Conservation (phyloP, 2,888 invertebrate species). For the Psylliodes chrysocephalus region DNA sequence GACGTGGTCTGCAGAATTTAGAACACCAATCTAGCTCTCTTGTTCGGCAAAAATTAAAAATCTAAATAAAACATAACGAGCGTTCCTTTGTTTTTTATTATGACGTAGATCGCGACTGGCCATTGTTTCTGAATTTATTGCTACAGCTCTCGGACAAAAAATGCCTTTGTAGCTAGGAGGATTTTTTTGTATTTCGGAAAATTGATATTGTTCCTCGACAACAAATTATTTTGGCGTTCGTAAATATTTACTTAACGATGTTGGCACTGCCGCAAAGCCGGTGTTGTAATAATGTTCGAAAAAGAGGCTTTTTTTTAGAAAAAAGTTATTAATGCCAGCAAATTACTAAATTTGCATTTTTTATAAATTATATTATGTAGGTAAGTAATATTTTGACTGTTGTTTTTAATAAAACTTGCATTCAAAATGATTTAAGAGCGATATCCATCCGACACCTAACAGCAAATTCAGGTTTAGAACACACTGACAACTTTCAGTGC, state of each 20-base stretch:
- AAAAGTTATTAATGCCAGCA: constrained; percentile 1
- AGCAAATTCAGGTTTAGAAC: no score
- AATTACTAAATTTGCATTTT: constrained; percentile 7
- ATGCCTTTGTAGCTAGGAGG: constrained; percentile 47
- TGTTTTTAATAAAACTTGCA: no score
- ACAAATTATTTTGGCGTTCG: constrained; percentile 40
- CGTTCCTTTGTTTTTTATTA: constrained; percentile 58
- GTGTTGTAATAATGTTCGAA: constrained; percentile 14
- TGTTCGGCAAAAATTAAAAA: constrained; percentile 60
- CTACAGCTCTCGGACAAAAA: constrained; percentile 48
- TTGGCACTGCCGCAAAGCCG: constrained; percentile 2
- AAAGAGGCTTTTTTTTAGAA: not conserved
- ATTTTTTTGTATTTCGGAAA: constrained; percentile 47
- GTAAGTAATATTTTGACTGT: not conserved
- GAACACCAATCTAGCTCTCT: constrained; percentile 54
- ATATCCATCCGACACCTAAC: no score
- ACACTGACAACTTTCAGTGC: no score
- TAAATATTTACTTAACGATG: constrained; percentile 27
- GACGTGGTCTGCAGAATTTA: constrained; percentile 50
- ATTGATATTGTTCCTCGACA: constrained; percentile 48
- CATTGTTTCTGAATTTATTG: constrained; percentile 62
- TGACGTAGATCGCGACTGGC: constrained; percentile 58
- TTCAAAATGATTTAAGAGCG: no score
- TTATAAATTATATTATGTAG: not conserved
- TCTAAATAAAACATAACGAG: constrained; percentile 62